Percentiles rank a stretch among this genome's conserved stretches.
These are phyloP conservation scores for Caenorhabditis drosophilae DNA, from an alignment of 2,888 invertebrate species.

Conservation along the genomic window DNA sequence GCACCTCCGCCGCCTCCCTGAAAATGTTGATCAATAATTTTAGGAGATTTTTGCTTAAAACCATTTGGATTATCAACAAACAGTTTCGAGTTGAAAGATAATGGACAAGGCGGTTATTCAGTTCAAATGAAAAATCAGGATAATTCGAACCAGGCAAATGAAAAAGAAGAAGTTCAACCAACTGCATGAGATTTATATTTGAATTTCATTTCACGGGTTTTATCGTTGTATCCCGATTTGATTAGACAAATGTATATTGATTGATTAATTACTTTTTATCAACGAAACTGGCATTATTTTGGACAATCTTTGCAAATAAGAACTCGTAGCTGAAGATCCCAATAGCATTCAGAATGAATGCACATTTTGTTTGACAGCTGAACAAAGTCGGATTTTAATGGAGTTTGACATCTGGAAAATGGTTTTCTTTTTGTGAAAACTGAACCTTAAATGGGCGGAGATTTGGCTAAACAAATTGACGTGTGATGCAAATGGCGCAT, in stretches of 20 bases:
- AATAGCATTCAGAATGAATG: slow-evolving; percentile 31
- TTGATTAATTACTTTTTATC: not conserved
- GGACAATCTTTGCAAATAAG: slow-evolving; percentile 6
- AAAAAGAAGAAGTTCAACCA: not conserved
- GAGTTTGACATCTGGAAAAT: slow-evolving; percentile 30
- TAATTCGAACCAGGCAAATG: not conserved
- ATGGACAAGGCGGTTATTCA: slow-evolving; percentile 61
- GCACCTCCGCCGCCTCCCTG: too few relatives aligned
- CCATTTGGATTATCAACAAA: slow-evolving; percentile 65
- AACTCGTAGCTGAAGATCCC: slow-evolving; percentile 27
- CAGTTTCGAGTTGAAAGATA: slow-evolving; percentile 58
- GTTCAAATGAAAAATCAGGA: slow-evolving; percentile 54
- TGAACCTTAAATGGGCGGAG: not conserved
- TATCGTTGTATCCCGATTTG: not conserved
- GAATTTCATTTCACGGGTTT: not conserved
- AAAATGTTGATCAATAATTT: slow-evolving; percentile 8
- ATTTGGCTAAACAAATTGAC: too few relatives aligned
- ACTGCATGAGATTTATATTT: not conserved
- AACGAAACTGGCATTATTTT: too few relatives aligned
- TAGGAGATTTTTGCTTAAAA: slow-evolving; percentile 41
- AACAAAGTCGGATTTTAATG: slow-evolving; percentile 20
- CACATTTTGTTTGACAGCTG: slow-evolving; percentile 30
- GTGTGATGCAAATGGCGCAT: too few relatives aligned
- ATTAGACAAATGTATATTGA: not conserved
- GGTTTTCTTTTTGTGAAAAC: not conserved